phyloP scores from a whole-genome alignment of 2,797 vertebrate genomes.

The Naso thynnoides region DNA sequence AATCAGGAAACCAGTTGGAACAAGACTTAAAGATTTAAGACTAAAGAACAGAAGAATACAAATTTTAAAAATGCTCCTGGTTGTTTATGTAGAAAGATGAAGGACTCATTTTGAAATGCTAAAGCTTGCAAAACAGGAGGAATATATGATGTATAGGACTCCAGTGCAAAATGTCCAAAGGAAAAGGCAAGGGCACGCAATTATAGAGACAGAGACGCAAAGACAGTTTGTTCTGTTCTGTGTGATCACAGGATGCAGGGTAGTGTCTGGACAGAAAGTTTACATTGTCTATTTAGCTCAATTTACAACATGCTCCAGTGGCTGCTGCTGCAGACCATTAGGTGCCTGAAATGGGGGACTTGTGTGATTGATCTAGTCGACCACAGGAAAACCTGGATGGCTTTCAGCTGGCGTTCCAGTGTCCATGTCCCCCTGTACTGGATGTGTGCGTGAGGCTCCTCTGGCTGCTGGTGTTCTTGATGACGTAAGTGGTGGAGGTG shows the following conservation, averaged over 20 bases:
- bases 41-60: neutral
- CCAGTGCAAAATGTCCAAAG: neutral
- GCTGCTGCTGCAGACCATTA: slow-evolving; percentile 28
- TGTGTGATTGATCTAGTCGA: slow-evolving; percentile 7
- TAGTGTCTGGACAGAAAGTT: slow-evolving; percentile 20
- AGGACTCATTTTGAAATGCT: neutral
- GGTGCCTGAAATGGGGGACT: slow-evolving; percentile 24
- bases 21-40: neutral
- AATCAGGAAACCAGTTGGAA: neutral
- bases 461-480: slow-evolving; percentile 88
- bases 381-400: slow-evolving; percentile 14
- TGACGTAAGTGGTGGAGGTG: slow-evolving; percentile 85
- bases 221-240: slow-evolving; percentile 30
- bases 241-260: slow-evolving; percentile 13
- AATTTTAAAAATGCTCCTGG: neutral
- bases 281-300: slow-evolving; percentile 15
- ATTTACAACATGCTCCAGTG: slow-evolving; percentile 19
- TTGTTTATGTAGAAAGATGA: neutral
- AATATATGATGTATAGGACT: neutral
- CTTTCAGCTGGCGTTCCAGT: slow-evolving; percentile 45
- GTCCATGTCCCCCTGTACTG: slow-evolving; percentile 44
- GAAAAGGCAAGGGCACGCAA: slow-evolving; percentile 1
- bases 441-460: slow-evolving; percentile 86
- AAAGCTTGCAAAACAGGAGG: neutral
- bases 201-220: slow-evolving; percentile 2